Evolutionary conservation across 64 coral and sea anemone genomes (phyloP).

Genomic region (Montipora sp.): DNA sequence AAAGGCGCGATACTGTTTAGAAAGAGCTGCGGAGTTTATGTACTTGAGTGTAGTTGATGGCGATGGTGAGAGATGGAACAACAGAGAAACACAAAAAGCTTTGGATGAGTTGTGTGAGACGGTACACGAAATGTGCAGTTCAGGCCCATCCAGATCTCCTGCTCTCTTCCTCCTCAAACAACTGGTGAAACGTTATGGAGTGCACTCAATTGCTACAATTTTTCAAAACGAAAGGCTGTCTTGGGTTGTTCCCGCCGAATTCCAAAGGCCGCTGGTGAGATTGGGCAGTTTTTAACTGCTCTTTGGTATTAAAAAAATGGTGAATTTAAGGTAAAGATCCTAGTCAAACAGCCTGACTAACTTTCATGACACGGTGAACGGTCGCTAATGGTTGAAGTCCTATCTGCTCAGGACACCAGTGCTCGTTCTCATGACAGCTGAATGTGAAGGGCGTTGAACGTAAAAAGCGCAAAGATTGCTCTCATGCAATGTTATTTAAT

Average conservation of each 20-base stretch:
- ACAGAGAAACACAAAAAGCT: neutral
- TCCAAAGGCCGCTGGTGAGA: neutral
- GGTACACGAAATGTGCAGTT: neutral
- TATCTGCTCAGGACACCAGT: no score
- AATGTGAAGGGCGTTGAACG: no score
- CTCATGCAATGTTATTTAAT: no score
- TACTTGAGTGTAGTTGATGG: slow-evolving; percentile 14
- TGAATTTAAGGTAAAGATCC: no score
- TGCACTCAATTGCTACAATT: slow-evolving; percentile 19
- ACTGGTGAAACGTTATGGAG: slow-evolving; percentile 51
- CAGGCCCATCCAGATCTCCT: neutral
- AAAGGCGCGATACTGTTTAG: slow-evolving; percentile 16
- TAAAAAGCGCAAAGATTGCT: no score
- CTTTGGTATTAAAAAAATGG: no score
- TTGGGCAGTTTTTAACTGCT: neutral
- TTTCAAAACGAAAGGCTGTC: slow-evolving; percentile 1
- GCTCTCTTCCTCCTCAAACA: slow-evolving; percentile 53
- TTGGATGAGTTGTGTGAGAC: neutral
- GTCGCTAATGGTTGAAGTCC: no score
- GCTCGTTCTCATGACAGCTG: no score
- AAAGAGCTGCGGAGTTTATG: slow-evolving; percentile 27
- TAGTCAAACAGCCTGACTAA: no score
- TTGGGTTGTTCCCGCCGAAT: slow-evolving; percentile 50
- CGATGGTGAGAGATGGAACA: neutral
- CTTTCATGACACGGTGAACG: no score